Evolutionary conservation across 2,888 invertebrate species (phyloP).

Genomic region (Molorchus minor): DNA sequence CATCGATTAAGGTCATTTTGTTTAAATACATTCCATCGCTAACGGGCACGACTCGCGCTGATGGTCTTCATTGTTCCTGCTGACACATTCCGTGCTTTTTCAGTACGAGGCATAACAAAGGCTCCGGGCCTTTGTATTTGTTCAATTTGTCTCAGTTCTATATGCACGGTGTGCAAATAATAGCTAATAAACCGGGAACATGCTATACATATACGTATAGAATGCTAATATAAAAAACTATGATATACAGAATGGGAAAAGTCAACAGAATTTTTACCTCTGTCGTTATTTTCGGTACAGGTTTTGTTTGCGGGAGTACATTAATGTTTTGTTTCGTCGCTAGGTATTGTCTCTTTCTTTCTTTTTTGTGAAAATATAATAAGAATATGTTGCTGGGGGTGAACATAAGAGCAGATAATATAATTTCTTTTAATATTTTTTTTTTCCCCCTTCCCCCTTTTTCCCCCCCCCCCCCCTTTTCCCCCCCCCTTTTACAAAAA

Average conservation of each 20-base stretch:
- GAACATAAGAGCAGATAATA: too few relatives aligned
- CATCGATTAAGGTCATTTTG: constrained; percentile 1
- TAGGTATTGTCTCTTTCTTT: too few relatives aligned
- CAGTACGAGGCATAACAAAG: constrained; percentile 5
- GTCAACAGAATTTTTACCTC: constrained; percentile 5
- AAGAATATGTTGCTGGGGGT: too few relatives aligned
- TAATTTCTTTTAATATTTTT: too few relatives aligned
- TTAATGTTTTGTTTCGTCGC: too few relatives aligned
- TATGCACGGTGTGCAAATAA: constrained; percentile 19
- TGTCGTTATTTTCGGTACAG: too few relatives aligned
- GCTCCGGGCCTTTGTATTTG: constrained; percentile 11
- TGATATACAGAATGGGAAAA: constrained; percentile 15
- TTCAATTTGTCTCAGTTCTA: constrained; percentile 17
- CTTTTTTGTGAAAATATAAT: too few relatives aligned
- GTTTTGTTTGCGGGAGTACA: too few relatives aligned
- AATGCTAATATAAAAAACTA: constrained; percentile 13
- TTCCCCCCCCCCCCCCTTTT: too few relatives aligned
- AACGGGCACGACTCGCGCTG: neutral
- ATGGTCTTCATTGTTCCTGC: constrained; percentile 10
- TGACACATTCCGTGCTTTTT: constrained; percentile 13
- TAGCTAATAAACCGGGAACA: constrained; percentile 21
- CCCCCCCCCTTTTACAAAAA: too few relatives aligned
- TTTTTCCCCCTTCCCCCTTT: too few relatives aligned
- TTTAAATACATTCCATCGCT: neutral
- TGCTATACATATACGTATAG: constrained; percentile 6